Base-by-base conservation (phyloP, 2,113 vertebrate genomes). In the Scomber colias region DNA sequence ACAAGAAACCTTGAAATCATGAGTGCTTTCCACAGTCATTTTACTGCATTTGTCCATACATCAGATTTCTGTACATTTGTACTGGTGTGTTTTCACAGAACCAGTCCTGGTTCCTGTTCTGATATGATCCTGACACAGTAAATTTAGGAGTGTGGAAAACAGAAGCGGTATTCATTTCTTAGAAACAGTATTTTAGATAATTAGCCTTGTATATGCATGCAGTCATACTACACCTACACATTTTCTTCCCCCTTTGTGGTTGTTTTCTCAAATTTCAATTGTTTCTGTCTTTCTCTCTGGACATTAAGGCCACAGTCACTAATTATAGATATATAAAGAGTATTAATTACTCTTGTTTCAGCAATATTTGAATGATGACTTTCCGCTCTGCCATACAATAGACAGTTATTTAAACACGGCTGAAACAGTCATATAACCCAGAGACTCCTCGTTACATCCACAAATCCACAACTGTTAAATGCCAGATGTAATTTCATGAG, bases 401-500 rank as follows among this genome's bases (percentile, higher is more conserved):
- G 44, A 35, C 55, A 53, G 56, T 55, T 63, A 54, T 82, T 75
- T 31, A 61, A 73, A 75, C 49, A 44, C 5, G 9, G 46, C 5
- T 14, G 9, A 75, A 71, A 56, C 45, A 21, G 14, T 76, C 51
- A 35, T 16, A n/a, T 56, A 49, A 74, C 74, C 31, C 46, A 0
- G 7, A 7, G 19, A n/a, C 46, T 82, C 16, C 24, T 68, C 54
- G 64, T 74, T 60, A 54, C 49, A 45, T 71, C 44, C 40, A 30
- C 11, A 15, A 15, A 19, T 54, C 53, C 53, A 65, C n/a, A 75
- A 51, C 56, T 35, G 48, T 65, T 9, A 80, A 77, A 86, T 24
- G 2, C 57, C 44, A 49, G 63, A 79, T 77, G 13, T 86, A 71
- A 55, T 76, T 83, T 79, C 80, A 86, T 21, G 59, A 59, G 71